Evolutionary conservation across 2,888 invertebrate species (phyloP).

Genomic region (Neoascia interrupta): DNA sequence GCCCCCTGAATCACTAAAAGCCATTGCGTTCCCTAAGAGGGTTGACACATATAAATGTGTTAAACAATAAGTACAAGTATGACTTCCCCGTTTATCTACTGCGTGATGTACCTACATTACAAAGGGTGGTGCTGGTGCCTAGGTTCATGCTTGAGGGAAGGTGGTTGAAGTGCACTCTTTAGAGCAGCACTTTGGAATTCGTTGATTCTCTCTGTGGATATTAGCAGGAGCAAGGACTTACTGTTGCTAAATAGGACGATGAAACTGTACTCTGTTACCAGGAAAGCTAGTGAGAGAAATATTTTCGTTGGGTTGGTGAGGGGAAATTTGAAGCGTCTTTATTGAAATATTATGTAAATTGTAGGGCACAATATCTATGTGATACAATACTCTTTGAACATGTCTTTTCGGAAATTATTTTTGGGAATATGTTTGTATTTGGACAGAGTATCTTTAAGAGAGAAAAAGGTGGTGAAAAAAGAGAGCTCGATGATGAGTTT

Average conservation of each 20-base stretch:
- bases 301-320: neutral
- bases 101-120: slow-evolving; percentile 34
- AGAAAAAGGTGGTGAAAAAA: neutral
- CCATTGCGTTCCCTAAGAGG: slow-evolving; percentile 43
- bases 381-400: neutral
- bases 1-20: slow-evolving; percentile 55
- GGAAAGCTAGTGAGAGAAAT: slow-evolving; percentile 5
- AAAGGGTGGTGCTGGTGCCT: neutral
- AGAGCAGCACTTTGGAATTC: neutral
- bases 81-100: slow-evolving; percentile 63
- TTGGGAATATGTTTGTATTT: too few relatives aligned
- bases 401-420: neutral
- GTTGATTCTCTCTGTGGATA: too few relatives aligned
- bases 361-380: too few relatives aligned
- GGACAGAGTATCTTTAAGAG: slow-evolving; percentile 19
- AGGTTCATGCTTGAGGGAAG: too few relatives aligned
- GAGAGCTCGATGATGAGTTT: too few relatives aligned
- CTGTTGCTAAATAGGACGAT: neutral
- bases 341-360: neutral
- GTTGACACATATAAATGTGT: slow-evolving; percentile 69
- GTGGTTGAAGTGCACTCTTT: slow-evolving; percentile 23
- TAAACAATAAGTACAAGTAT: slow-evolving; percentile 58
- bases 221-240: neutral
- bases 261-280: slow-evolving; percentile 32
- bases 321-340: slow-evolving; percentile 22